Conservation (phyloP, 1,140 invertebrate species). For the Heterodera schachtii region DNA sequence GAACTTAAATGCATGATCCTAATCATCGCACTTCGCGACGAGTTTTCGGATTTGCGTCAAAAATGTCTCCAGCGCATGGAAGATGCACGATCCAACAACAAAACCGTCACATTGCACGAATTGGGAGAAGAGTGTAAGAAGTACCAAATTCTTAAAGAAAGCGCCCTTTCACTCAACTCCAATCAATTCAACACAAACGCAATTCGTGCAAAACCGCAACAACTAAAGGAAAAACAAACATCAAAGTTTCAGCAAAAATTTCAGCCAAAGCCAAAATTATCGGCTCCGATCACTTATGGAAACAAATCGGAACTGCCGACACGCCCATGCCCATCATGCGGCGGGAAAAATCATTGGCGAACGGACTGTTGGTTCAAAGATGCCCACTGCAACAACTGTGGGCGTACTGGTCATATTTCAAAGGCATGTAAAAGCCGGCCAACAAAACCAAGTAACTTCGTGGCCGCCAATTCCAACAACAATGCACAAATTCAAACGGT, state of each 20-base stretch:
- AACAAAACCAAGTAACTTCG: no score
- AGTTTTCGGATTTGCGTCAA: background rate
- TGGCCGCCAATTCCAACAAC: background rate
- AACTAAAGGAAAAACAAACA: background rate
- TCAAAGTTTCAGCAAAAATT: no score
- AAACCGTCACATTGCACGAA: background rate
- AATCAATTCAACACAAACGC: background rate
- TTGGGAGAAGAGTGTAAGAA: background rate
- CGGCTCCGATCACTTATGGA: no score
- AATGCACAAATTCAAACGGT: background rate
- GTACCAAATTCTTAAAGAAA: background rate
- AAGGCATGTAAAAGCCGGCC: no score
- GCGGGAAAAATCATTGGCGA: background rate
- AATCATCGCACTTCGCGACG: background rate
- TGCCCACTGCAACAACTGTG: background rate
- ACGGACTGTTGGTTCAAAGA: background rate
- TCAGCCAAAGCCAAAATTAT: no score
- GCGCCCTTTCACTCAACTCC: background rate
- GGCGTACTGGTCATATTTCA: no score
- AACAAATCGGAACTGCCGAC: background rate
- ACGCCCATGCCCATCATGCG: no score
- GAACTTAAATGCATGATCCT: background rate
- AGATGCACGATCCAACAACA: background rate
- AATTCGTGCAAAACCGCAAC: background rate
- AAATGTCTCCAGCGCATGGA: background rate